Conservation (phyloP, 2,797 vertebrate species). For the Crypturellus tataupa region DNA sequence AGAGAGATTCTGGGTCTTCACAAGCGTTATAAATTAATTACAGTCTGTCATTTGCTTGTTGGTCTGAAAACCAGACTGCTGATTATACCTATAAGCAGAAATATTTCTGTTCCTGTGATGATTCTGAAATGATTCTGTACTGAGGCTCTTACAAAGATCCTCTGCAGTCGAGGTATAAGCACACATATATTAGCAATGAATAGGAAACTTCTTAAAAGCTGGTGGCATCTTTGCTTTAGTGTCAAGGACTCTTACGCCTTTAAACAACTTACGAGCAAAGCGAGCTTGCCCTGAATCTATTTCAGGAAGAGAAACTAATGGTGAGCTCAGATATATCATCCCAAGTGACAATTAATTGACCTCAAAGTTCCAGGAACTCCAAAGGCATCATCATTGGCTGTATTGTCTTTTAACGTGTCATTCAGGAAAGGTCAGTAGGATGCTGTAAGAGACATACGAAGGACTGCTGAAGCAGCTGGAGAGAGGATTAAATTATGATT, state of each 20-base stretch:
- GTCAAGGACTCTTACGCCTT: not conserved
- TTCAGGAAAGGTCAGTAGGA: slow-evolving; percentile 38
- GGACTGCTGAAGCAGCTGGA: slow-evolving; percentile 40
- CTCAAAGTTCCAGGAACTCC: slow-evolving; percentile 26
- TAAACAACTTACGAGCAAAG: not conserved
- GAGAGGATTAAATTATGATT: slow-evolving; percentile 54
- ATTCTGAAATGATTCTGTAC: not conserved
- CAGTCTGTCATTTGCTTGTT: not conserved
- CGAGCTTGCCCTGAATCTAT: not conserved
- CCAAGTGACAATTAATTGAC: slow-evolving; percentile 62
- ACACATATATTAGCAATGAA: not conserved
- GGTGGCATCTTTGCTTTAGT: not conserved
- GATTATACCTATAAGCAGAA: not conserved
- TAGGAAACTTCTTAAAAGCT: not conserved
- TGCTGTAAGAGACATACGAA: not conserved
- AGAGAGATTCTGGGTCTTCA: not conserved
- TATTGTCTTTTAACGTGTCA: slow-evolving; percentile 57
- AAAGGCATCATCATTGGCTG: not conserved
- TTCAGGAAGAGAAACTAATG: slow-evolving; percentile 15
- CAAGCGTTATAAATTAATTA: not conserved
- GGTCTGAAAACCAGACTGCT: not conserved
- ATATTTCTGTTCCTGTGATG: not conserved
- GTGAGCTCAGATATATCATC: slow-evolving; percentile 21
- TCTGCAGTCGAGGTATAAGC: not conserved
- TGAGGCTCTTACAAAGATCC: not conserved